phyloP scores from a whole-genome alignment of 1,140 invertebrate species.

The Bemisia tabaci region DNA sequence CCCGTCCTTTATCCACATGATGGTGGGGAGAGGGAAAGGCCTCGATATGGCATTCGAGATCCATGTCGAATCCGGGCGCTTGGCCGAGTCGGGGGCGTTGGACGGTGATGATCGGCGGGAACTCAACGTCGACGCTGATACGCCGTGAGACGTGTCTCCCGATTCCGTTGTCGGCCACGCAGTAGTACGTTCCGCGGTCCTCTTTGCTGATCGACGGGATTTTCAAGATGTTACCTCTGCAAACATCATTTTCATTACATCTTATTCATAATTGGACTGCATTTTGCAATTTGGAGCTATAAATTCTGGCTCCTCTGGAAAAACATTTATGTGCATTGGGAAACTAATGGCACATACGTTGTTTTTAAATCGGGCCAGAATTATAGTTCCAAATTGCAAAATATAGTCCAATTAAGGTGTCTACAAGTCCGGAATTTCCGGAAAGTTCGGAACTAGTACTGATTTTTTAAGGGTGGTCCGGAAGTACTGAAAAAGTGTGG shows the following conservation, averaged over 20 bases:
- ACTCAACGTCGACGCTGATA: slow-evolving; percentile 79
- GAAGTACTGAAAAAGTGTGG: too few species aligned
- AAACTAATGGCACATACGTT: too few species aligned
- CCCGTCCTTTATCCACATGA: slow-evolving; percentile 74
- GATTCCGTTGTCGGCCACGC: slow-evolving; percentile 82
- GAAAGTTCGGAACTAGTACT: too few species aligned
- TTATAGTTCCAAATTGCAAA: too few species aligned
- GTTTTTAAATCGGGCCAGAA: too few species aligned
- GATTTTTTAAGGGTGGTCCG: too few species aligned
- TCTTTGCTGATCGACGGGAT: slow-evolving; percentile 69
- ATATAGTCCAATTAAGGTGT: too few species aligned
- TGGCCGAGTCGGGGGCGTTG: slow-evolving; percentile 65
- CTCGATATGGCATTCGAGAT: slow-evolving; percentile 81
- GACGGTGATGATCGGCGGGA: slow-evolving; percentile 68
- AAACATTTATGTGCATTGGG: too few species aligned
- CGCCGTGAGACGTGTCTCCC: slow-evolving; percentile 68
- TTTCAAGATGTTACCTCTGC: slow-evolving; percentile 67
- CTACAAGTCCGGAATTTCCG: too few species aligned
- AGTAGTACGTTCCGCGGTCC: slow-evolving; percentile 84
- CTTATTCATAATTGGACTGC: neutral
- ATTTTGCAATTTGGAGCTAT: too few species aligned
- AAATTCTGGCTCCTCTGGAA: too few species aligned
- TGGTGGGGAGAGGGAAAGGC: slow-evolving; percentile 80
- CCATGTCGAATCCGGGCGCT: slow-evolving; percentile 83
- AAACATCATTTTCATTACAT: slow-evolving; percentile 15